These are phyloP conservation scores for Glossosoma conforme DNA, from an alignment of 1,140 invertebrate species.

Conservation along the genomic window DNA sequence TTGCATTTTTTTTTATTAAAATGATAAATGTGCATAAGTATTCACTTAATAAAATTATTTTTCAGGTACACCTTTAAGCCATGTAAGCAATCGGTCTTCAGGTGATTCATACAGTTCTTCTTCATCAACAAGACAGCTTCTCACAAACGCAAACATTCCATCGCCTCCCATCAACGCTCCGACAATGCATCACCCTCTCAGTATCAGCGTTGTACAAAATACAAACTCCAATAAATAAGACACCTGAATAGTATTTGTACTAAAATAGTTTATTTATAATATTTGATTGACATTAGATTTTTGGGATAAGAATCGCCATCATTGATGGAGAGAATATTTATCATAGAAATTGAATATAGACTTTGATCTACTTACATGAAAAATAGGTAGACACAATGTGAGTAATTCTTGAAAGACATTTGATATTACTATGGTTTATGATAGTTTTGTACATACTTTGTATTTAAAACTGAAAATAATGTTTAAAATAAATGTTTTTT, in stretches of 20 bases:
- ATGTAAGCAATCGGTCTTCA: conserved; percentile 63
- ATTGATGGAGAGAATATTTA: no score
- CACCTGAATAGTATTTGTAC: not conserved
- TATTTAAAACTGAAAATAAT: no score
- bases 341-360: no score
- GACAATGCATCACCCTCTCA: conserved; percentile 26
- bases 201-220: conserved; percentile 8
- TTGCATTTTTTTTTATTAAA: no score
- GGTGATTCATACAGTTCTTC: conserved; percentile 70
- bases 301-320: not conserved
- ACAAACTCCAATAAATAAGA: conserved; percentile 14
- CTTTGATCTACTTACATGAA: no score
- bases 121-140: conserved; percentile 62
- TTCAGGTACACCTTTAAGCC: conserved; percentile 59
- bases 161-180: not conserved
- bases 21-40: not conserved
- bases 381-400: no score
- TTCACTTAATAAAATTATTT: conserved; percentile 28
- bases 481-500: no score
- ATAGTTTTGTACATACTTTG: no score
- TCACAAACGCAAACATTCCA: conserved; percentile 38
- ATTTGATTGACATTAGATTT: not conserved
- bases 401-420: no score
- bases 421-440: no score
- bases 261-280: not conserved